Conservation (phyloP, 2,113 vertebrate genomes). For the Rattus rattus region DNA sequence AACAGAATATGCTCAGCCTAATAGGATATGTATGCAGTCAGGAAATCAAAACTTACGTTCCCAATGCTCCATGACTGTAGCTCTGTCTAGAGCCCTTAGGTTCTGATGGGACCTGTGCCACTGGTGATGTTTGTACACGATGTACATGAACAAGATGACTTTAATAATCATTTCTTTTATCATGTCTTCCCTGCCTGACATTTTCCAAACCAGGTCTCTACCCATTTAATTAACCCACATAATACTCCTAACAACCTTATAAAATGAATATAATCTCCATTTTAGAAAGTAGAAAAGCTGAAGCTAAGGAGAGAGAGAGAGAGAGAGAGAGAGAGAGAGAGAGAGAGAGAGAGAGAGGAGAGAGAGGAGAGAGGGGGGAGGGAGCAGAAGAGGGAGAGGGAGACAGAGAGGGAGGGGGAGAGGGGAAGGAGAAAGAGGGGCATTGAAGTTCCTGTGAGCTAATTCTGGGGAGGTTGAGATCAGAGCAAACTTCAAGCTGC, state of each 20-base stretch:
- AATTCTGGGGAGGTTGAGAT: not conserved
- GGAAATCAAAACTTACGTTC: slow-evolving; percentile 40
- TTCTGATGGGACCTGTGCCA: not conserved
- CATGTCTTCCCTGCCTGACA: not conserved
- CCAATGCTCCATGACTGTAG: not conserved
- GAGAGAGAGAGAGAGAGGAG: too few species aligned
- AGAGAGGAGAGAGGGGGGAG: too few species aligned
- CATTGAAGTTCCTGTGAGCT: not conserved
- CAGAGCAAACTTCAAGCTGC: not conserved
- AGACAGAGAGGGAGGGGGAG: not conserved
- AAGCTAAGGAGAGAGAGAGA: not conserved
- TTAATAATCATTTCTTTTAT: not conserved
- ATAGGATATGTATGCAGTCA: not conserved
- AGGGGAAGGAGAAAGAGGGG: not conserved
- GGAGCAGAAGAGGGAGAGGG: too few species aligned
- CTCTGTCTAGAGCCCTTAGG: not conserved
- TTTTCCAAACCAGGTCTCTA: not conserved
- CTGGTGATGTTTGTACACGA: not conserved
- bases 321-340: too few species aligned
- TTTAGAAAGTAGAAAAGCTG: not conserved
- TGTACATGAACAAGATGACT: not conserved
- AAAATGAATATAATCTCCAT: not conserved
- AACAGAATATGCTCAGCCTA: not conserved
- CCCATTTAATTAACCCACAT: slow-evolving; percentile 13
- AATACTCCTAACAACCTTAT: not conserved